phyloP scores from a whole-genome alignment of 2,888 invertebrate species.

The Clepsis dumicolana region DNA sequence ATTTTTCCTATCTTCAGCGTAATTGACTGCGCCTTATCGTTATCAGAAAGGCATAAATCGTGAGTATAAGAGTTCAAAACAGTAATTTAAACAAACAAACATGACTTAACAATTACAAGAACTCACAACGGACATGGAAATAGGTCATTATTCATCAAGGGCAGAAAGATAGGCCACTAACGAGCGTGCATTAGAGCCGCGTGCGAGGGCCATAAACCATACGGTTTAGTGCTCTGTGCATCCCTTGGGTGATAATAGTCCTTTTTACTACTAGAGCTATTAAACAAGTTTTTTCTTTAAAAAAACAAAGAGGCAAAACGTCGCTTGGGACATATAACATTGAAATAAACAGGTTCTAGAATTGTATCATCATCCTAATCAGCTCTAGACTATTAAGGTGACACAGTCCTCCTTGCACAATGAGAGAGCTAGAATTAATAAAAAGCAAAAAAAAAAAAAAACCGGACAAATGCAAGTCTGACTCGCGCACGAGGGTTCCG shows the following conservation, averaged over 20 bases:
- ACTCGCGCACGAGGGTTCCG: no score
- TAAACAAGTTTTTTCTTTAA: background rate
- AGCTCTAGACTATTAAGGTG: no score
- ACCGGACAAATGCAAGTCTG: no score
- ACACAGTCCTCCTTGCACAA: no score
- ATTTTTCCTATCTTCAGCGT: background rate
- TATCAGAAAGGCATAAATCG: no score
- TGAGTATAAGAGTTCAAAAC: no score
- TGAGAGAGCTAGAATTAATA: no score
- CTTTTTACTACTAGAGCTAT: background rate
- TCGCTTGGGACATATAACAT: background rate
- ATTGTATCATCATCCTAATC: no score
- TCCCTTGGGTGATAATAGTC: slow-evolving; percentile 3
- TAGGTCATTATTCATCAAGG: background rate
- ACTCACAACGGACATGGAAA: background rate
- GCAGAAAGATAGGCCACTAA: background rate
- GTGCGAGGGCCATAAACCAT: slow-evolving; percentile 3
- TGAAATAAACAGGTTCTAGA: no score
- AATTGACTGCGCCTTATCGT: background rate
- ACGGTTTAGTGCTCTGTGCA: background rate
- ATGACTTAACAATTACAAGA: background rate
- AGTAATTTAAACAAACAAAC: background rate
- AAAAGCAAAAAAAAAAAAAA: no score
- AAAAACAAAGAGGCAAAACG: background rate
- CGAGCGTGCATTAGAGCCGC: background rate